These are phyloP conservation scores for Lapara coniferarum DNA, from an alignment of 2,888 invertebrate genomes.

Conservation along the genomic window DNA sequence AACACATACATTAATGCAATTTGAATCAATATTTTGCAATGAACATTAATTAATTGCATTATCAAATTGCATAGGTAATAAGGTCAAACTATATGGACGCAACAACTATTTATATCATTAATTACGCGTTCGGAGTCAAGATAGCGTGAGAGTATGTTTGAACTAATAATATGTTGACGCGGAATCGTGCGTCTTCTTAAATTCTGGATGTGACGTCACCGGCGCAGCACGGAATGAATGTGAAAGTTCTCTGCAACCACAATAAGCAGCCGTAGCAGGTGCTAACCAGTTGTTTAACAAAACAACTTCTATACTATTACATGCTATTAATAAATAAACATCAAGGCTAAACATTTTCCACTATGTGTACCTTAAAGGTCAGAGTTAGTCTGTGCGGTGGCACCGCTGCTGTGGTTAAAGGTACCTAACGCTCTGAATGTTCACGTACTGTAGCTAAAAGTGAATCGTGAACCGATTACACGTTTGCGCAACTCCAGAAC, in stretches of 20 bases:
- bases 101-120: background rate
- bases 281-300: constrained; percentile 64
- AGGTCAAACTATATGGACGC: constrained; percentile 3
- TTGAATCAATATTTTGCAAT: constrained; percentile 10
- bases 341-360: constrained; percentile 34
- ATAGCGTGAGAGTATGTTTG: background rate
- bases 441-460: constrained; percentile 48
- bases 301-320: constrained; percentile 44
- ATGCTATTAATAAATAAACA: constrained; percentile 39
- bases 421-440: constrained; percentile 36
- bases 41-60: background rate
- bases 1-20: background rate
- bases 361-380: constrained; percentile 29
- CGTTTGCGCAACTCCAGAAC: constrained; percentile 52
- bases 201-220: constrained; percentile 64
- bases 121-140: background rate
- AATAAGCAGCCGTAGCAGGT: constrained; percentile 66
- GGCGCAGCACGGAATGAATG: constrained; percentile 71
- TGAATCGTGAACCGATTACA: constrained; percentile 43
- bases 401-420: constrained; percentile 1
- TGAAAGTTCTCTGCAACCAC: constrained; percentile 76
- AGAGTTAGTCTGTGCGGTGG: constrained; percentile 10
- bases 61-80: constrained; percentile 8
- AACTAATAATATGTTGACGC: background rate
- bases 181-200: constrained; percentile 23